Evolutionary conservation across 2,797 vertebrate species (phyloP), one percentile per base, ranked within the genome.

Genomic region (Valencia hispanica): DNA sequence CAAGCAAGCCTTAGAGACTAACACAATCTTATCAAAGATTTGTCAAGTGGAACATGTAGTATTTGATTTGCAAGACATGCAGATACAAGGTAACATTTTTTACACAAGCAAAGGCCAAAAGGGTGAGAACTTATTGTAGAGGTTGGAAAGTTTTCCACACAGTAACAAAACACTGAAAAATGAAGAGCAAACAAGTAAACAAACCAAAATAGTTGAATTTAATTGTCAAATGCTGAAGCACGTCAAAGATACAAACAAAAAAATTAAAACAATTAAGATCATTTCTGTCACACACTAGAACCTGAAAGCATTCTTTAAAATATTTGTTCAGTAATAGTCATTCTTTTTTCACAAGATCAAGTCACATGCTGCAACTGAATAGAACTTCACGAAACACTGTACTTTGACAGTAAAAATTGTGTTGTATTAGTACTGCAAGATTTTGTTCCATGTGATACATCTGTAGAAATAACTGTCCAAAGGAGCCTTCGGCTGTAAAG

Each of bases 61-160:
- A 82, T 78, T 74, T 76, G 69, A 70, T 65, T 74, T 61, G 76
- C 69, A n/a, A 41, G 80, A 50, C 65, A 80, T 72, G 36, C 68
- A 48, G 79, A 73, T 14, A 41, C 51, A 77, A 55, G 27, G 53
- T 51, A 2, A 53, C 72, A 80, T 66, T 61, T 48, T 57, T 66
- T 72, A 5, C 66, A 72, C 36, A 63, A 68, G 39, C 5, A 2
- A 55, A n/a, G 27, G 48, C 12, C 14, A 3, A 39, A 18, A 55
- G n/a, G n/a, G n/a, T n/a, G n/a, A n/a, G 34, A 27, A 72, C 25
- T 57, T 39, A 39, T 6, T 39, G 36, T 12, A 39, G 25, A 41
- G 20, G 57, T 17, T 61, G 57, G 12, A 12, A 32, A 32, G 27
- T 1, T 0, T 12, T 32, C 14, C 57, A 61, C 57, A 32, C 27